Conservation (phyloP, 2,888 invertebrate genomes). For the Leptogaster cylindrica region DNA sequence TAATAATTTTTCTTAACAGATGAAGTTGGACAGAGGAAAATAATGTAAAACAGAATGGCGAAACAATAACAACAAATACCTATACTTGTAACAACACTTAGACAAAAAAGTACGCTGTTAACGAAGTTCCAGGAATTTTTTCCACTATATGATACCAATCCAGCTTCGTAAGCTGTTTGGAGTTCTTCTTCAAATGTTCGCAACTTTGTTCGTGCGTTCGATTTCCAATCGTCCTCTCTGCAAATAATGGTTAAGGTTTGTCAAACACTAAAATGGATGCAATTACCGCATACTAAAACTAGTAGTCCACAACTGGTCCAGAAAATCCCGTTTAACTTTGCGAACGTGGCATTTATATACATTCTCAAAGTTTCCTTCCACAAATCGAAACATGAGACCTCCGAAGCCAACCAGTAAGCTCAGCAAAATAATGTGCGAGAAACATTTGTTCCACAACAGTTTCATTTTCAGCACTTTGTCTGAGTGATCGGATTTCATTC, state of each 20-base stretch:
- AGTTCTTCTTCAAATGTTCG: constrained; percentile 86
- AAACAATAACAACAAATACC: constrained; percentile 68
- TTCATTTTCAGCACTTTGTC: constrained; percentile 66
- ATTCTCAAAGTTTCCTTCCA: constrained; percentile 85
- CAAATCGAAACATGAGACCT: constrained; percentile 78
- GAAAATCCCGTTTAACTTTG: constrained; percentile 83
- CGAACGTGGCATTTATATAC: constrained; percentile 88
- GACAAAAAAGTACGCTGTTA: constrained; percentile 84
- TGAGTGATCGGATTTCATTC: constrained; percentile 67
- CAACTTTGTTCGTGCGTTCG: constrained; percentile 78
- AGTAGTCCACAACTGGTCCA: constrained; percentile 80
- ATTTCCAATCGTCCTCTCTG: constrained; percentile 89
- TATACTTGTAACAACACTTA: constrained; percentile 87
- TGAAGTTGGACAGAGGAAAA: neutral
- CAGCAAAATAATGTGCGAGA: constrained; percentile 72
- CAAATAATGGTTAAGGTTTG: constrained; percentile 64
- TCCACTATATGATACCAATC: constrained; percentile 82
- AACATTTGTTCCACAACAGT: constrained; percentile 70
- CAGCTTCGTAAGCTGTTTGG: constrained; percentile 82
- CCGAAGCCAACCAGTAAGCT: constrained; percentile 79
- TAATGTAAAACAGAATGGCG: neutral
- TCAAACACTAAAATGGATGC: neutral
- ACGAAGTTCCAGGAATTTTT: constrained; percentile 87
- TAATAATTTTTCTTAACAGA: too few species aligned
- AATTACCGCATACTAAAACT: constrained; percentile 75